These are phyloP conservation scores for Salticus scenicus DNA, from an alignment of 2,888 invertebrate genomes.

Conservation along the genomic window DNA sequence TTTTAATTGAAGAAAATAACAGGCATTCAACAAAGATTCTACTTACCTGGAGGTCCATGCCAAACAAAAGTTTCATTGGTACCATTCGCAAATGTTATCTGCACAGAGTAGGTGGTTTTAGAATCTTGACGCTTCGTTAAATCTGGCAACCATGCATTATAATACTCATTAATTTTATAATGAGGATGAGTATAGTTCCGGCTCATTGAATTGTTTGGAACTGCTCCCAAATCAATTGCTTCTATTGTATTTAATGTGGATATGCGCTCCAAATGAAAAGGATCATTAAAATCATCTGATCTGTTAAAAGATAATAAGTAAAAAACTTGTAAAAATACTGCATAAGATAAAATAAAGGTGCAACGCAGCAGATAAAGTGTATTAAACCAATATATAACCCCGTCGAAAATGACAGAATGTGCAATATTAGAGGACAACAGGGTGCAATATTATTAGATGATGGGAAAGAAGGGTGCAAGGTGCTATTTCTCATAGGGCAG, in stretches of 20 bases:
- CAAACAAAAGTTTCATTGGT: conserved; percentile 97
- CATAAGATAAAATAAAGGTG: no score
- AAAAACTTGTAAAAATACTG: background rate
- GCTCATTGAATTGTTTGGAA: conserved; percentile 85
- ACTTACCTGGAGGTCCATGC: conserved; percentile 88
- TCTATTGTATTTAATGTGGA: conserved; percentile 95
- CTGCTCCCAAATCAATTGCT: conserved; percentile 89
- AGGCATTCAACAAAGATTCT: no score
- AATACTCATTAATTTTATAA: conserved; percentile 96
- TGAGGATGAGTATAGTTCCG: conserved; percentile 92
- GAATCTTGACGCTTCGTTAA: conserved; percentile 88
- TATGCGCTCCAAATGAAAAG: conserved; percentile 94
- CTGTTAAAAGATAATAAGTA: conserved; percentile 78
- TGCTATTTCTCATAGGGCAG: no score
- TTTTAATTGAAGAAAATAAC: no score
- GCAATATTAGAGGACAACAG: no score
- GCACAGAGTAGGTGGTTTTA: conserved; percentile 90
- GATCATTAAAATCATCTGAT: conserved; percentile 95
- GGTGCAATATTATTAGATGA: no score
- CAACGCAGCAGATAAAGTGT: no score
- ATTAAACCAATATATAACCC: no score
- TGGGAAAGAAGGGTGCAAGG: no score
- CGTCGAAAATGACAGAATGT: no score
- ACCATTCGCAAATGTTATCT: conserved; percentile 93
- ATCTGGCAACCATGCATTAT: conserved; percentile 92